phyloP scores from a whole-genome alignment of 23 tunicate species.

The Botrylloides violaceus region DNA sequence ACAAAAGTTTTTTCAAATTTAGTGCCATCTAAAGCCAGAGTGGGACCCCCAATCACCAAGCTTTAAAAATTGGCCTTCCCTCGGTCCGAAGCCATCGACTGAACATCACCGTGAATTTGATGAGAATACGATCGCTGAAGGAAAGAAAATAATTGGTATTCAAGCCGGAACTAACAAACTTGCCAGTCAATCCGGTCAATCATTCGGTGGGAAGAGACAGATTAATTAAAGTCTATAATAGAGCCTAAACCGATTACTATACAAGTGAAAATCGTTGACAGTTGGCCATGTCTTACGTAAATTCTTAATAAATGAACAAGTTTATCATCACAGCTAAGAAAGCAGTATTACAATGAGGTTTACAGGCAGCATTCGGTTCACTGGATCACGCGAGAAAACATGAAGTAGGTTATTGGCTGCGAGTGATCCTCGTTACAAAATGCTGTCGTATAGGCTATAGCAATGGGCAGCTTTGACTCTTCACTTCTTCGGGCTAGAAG shows the following conservation, averaged over 20 bases:
- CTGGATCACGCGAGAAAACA: no score
- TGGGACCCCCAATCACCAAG: constrained; percentile 47
- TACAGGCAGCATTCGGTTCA: not conserved
- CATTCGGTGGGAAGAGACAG: constrained; percentile 67
- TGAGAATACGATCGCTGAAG: constrained; percentile 62
- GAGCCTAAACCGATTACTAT: no score
- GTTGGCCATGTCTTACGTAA: no score
- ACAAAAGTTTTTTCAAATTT: not conserved
- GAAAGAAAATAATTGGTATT: constrained; percentile 70
- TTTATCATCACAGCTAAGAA: no score
- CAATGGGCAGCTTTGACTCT: no score
- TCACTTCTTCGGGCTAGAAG: no score
- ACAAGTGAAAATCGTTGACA: no score
- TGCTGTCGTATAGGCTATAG: no score
- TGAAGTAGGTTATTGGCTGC: no score
- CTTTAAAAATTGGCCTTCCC: constrained; percentile 59
- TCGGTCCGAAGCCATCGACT: constrained; percentile 58
- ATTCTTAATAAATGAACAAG: no score
- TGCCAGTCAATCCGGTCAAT: constrained; percentile 77
- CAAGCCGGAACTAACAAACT: constrained; percentile 89
- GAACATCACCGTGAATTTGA: constrained; percentile 66
- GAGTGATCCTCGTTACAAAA: no score
- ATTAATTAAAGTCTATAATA: constrained; percentile 19
- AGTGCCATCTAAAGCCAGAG: constrained; percentile 73
- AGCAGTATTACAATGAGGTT: no score